Conservation (phyloP, 2,113 vertebrate species). For the Hippoglossus stenolepis region DNA sequence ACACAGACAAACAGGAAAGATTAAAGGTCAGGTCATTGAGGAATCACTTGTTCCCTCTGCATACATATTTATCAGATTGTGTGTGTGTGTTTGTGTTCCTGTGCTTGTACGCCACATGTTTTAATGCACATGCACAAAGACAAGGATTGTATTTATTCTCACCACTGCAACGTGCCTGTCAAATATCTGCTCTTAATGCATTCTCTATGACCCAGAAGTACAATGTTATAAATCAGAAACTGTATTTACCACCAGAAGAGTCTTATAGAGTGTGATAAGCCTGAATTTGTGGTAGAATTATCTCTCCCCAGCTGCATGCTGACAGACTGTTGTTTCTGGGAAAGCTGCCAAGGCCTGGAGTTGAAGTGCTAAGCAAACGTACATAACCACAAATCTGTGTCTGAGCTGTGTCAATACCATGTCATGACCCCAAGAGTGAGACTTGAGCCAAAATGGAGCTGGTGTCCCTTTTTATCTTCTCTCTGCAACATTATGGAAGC, state of each 20-base stretch:
- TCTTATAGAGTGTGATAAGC: constrained; percentile 17
- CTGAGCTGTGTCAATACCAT: constrained; percentile 46
- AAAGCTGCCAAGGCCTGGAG: constrained; percentile 54
- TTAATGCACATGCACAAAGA: background rate
- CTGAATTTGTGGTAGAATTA: constrained; percentile 48
- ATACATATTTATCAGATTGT: constrained; percentile 51
- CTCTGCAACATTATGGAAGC: background rate
- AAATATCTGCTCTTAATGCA: background rate
- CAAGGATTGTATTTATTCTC: constrained; percentile 4
- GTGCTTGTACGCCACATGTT: background rate
- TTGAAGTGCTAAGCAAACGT: constrained; percentile 36
- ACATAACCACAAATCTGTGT: constrained; percentile 53
- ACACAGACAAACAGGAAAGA: constrained; percentile 55
- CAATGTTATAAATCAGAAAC: constrained; percentile 31
- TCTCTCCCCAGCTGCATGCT: constrained; percentile 19
- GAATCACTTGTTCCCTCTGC: constrained; percentile 25
- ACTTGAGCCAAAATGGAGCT: constrained; percentile 11
- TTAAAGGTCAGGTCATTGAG: constrained; percentile 55
- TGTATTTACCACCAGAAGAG: constrained; percentile 15
- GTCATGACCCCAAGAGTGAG: constrained; percentile 6
- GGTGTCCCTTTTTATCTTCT: background rate
- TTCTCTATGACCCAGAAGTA: constrained; percentile 10
- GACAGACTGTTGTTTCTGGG: constrained; percentile 58
- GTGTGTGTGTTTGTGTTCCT: background rate
- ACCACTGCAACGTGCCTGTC: background rate